Base-by-base conservation (phyloP, 2,888 invertebrate species). In the Subacronicta megacephala region DNA sequence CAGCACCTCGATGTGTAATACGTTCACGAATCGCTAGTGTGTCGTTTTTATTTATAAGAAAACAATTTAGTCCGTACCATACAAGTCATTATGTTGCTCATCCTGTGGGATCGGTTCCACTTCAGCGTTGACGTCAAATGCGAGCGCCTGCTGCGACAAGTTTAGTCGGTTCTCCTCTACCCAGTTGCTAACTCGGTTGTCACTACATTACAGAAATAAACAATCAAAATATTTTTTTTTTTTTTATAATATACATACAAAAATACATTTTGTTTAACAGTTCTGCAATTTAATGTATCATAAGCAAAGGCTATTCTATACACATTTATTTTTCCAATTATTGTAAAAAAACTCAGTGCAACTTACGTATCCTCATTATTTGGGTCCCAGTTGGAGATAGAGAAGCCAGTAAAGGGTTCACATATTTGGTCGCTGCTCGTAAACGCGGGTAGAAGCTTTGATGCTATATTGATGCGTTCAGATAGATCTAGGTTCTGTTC, bases 111-210 rank as follows among this genome's bases (percentile, higher is more conserved):
- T 90, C 0, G 95, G 95, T 74, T 95, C 95, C 0, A 95, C 95
- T 31, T 95, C 95, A 0, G 96, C 96, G 75, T 96, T 95, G 0
- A 96, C 94, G 67, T 96, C 96, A 64, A 96, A 96, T 0, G 95
- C 96, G 49, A 95, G 84, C 0, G 95, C 95, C 56, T 95, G 92
- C 71, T 95, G 95, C 0, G 94, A 95, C 54, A 92, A 73, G 62
- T 95, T 94, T 44, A 94, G 72, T 1, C 90, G 81, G 52, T 90
- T 90, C 15, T 92, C 94, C 23, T 93, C 93, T 44, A 93, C 85
- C 88, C 93, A 93, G 58, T 92, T 89, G 65, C 62, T 87, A n/a
- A 91, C 80, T 1, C 87, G 87, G 7, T 73, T 77, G 3, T 83
- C 80, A 16, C 91, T 92, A 72, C 5, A 15, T 2, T 40, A 41